Evolutionary conservation across 2,797 vertebrate species (phyloP), one percentile per base, ranked within the genome.

Genomic region (Octomys mimax): DNA sequence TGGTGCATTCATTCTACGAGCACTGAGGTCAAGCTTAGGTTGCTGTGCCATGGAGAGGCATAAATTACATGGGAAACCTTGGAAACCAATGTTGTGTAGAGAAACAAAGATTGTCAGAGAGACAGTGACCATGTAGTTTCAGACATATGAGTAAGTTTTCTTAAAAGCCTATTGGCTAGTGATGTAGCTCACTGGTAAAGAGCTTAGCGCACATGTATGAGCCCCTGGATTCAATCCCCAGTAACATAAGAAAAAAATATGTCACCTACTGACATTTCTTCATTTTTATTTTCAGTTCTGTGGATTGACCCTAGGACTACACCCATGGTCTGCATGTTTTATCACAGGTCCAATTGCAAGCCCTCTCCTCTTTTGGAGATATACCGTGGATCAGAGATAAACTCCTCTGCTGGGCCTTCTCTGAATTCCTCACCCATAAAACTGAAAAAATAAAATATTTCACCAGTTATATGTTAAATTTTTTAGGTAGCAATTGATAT

Each of bases 391-490:
- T 78, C 39, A 79, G 46, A 91, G 46, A 79, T 61, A 68, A 94
- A 26, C 24, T 81, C 21, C 26, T 39, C 18, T 82, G 19, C 62
- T 57, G 36, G 96, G 70, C 7, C 59, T 96, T 92, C 88, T 24
- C 31, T 85, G 83, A 95, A 66, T 84, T 89, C 39, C 19, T 54
- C 13, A 80, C 22, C 7, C 57, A 49, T 39, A 82, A 79, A 73
- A 77, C 26, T 39, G 33, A 91, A 62, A 62, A 97, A 95, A 91
- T 42, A 88, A 91, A 85, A 94, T 36, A 18, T 87, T 90, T 22
- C 5, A 92, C 19, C 14, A 49, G 54, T 7, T 89, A n/a, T 9
- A 11, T 92, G 70, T 52, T 24, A 61, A 71, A 14, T 91, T 91
- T 82, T 1, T 89, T 66, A 68, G n/a, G 21, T 3, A 73, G 46